These are phyloP conservation scores for Apogon hyalosoma DNA, from an alignment of 2,797 vertebrate genomes.

Conservation along the genomic window DNA sequence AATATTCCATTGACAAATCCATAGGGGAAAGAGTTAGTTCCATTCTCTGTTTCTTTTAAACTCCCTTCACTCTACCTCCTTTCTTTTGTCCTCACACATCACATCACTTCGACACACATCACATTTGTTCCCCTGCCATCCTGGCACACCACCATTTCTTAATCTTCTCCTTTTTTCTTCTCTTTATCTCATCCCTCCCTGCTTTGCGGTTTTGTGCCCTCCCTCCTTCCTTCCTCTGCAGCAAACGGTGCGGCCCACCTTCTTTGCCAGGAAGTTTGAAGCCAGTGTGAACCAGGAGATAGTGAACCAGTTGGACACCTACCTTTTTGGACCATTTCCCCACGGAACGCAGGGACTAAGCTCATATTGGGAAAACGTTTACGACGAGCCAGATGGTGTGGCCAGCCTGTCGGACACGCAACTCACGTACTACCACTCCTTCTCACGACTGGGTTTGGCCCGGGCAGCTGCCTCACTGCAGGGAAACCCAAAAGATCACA, in stretches of 20 bases:
- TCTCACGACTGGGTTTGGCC: constrained; percentile 90
- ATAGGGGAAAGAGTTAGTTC: constrained; percentile 15
- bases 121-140: constrained; percentile 44
- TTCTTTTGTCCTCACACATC: constrained; percentile 37
- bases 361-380: constrained; percentile 95
- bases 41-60: constrained; percentile 28
- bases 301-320: constrained; percentile 94
- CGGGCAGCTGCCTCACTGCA: constrained; percentile 87
- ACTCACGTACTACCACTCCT: constrained; percentile 94
- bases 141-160: constrained; percentile 42
- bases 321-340: constrained; percentile 91
- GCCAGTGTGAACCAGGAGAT: constrained; percentile 98
- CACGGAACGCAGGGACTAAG: constrained; percentile 88
- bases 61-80: constrained; percentile 20
- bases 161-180: constrained; percentile 52
- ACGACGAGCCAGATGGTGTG: constrained; percentile 91
- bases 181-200: constrained; percentile 47
- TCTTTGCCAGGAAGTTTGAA: constrained; percentile 98
- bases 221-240: constrained; percentile 63
- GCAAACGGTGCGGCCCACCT: constrained; percentile 96
- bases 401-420: constrained; percentile 89
- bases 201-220: constrained; percentile 18
- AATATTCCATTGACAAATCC: constrained; percentile 28
- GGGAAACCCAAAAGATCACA: constrained; percentile 85
- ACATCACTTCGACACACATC: constrained; percentile 38